Conservation (phyloP, 2,888 invertebrate genomes). For the Lepidocyrtinus sp. region DNA sequence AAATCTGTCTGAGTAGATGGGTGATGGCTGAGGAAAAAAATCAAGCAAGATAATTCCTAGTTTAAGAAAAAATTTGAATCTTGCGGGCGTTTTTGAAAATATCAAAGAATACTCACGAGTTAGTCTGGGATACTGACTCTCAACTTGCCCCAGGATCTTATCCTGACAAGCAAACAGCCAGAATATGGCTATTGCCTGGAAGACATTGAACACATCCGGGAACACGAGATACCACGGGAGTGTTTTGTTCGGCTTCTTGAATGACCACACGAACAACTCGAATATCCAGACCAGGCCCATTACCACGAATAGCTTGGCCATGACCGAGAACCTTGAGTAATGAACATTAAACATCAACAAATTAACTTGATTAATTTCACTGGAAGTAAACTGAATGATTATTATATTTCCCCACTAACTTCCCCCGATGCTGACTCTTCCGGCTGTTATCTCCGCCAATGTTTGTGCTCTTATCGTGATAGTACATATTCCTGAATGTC, state of each 20-base stretch:
- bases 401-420: constrained; percentile 46
- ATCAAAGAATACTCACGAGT: too few species aligned
- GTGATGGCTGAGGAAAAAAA: too few species aligned
- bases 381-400: neutral
- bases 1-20: too few species aligned
- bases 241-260: constrained; percentile 43
- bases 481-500: constrained; percentile 60
- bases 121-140: constrained; percentile 58
- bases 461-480: constrained; percentile 53
- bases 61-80: too few species aligned
- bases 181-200: constrained; percentile 67
- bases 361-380: neutral
- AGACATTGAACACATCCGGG: constrained; percentile 63
- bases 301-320: constrained; percentile 66
- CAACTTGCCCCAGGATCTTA: constrained; percentile 61
- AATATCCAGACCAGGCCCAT: constrained; percentile 66
- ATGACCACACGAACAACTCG: constrained; percentile 61
- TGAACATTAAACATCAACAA: too few species aligned
- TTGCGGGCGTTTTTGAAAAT: too few species aligned
- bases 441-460: constrained; percentile 38
- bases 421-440: constrained; percentile 35
- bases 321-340: constrained; percentile 65
- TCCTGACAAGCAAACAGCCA: constrained; percentile 66
- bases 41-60: too few species aligned
- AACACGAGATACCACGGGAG: constrained; percentile 64